A percentile compares a stretch with the other conserved stretches of the same genome.
These are phyloP conservation scores for Ochlodes sylvanus DNA, from an alignment of 2,888 invertebrate species.

Conservation along the genomic window DNA sequence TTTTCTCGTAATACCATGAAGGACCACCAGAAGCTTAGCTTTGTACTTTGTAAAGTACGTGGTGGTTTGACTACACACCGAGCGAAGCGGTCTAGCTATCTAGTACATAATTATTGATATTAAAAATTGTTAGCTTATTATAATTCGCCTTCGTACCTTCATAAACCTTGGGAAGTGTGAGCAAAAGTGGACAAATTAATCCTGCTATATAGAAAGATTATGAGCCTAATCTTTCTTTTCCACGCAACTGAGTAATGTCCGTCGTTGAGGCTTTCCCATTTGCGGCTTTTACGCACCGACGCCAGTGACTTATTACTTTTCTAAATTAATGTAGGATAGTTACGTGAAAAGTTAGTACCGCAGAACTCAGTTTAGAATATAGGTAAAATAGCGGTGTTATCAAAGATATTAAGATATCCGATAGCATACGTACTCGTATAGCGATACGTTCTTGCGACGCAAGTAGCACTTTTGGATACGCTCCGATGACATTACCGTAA, in stretches of 20 bases:
- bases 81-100: no score
- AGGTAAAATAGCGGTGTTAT: no score
- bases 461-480: no score
- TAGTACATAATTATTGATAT: not conserved
- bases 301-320: conserved; percentile 30
- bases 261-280: conserved; percentile 33
- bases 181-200: conserved; percentile 36
- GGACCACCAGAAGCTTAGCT: no score
- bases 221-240: conserved; percentile 35
- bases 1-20: no score
- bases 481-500: no score
- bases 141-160: conserved; percentile 18
- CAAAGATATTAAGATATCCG: no score
- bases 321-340: conserved; percentile 26
- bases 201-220: conserved; percentile 35
- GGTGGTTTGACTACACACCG: no score
- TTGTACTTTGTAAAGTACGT: no score
- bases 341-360: conserved; percentile 7
- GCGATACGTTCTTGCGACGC: no score
- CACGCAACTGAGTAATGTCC: conserved; percentile 36
- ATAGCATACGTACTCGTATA: no score
- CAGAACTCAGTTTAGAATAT: not conserved
- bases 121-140: conserved; percentile 4
- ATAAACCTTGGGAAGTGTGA: conserved; percentile 18
- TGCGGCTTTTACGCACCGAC: conserved; percentile 27